Evolutionary conservation across 2,113 vertebrate genomes (phyloP).

Genomic region (Acinonyx jubatus): DNA sequence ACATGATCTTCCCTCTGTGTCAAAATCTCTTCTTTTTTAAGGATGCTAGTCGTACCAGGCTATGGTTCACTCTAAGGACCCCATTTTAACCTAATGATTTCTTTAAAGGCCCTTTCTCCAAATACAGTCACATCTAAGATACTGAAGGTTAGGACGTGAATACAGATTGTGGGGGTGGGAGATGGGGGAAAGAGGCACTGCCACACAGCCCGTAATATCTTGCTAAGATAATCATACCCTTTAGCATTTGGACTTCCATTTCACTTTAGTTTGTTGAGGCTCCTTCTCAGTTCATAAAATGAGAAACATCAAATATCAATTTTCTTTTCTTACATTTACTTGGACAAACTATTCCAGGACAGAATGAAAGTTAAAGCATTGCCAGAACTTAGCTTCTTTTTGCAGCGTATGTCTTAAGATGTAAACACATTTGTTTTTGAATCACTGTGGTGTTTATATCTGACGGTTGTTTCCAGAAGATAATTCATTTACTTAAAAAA

Average conservation of each 20-base stretch:
- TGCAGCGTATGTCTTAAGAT: slow-evolving; percentile 60
- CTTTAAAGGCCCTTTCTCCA: not conserved
- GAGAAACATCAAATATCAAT: slow-evolving; percentile 52
- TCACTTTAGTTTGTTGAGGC: slow-evolving; percentile 5
- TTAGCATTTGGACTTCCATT: not conserved
- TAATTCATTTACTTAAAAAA: not conserved
- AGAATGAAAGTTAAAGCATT: slow-evolving; percentile 47
- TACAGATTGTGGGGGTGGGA: not conserved
- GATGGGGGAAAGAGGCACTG: not conserved
- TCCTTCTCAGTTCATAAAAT: slow-evolving; percentile 23
- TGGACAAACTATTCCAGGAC: slow-evolving; percentile 61
- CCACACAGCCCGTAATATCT: not conserved
- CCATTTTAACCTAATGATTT: not conserved
- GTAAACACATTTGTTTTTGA: slow-evolving; percentile 42
- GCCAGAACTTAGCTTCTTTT: slow-evolving; percentile 71
- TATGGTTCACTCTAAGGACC: not conserved
- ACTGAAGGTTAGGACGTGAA: not conserved
- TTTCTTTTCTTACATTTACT: not conserved
- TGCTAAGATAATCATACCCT: not conserved
- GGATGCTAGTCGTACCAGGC: not conserved
- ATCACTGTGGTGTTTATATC: not conserved
- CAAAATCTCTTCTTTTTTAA: not conserved
- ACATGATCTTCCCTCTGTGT: not conserved
- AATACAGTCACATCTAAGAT: not conserved
- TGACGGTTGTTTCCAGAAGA: slow-evolving; percentile 49